Evolutionary conservation across 2,113 vertebrate species (phyloP).

Genomic region (Chionodraco myersi): DNA sequence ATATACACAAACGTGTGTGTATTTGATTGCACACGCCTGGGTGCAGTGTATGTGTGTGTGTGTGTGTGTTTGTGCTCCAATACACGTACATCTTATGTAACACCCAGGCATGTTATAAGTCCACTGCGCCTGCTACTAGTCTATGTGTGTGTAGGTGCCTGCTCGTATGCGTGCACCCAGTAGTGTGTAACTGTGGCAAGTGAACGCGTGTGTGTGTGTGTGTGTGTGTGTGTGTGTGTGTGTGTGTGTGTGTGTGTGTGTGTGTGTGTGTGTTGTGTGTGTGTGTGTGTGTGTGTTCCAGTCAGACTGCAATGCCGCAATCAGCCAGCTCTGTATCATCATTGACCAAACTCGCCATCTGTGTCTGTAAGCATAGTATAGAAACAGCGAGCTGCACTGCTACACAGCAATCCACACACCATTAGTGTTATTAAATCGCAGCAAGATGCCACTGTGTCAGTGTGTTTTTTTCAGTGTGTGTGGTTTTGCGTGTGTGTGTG

Average conservation of each 20-base stretch:
- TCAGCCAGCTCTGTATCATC: conserved; percentile 62
- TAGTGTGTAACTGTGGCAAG: conserved; percentile 42
- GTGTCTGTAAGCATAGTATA: conserved; percentile 62
- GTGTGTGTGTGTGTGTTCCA: conserved; percentile 12
- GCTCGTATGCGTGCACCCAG: conserved; percentile 22
- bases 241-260: conserved; percentile 16
- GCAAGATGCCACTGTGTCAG: conserved; percentile 10
- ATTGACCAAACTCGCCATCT: conserved; percentile 71
- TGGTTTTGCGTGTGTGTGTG: not conserved
- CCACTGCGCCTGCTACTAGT: conserved; percentile 40
- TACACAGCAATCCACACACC: conserved; percentile 34
- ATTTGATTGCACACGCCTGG: not conserved
- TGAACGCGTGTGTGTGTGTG: conserved; percentile 14
- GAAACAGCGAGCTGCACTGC: conserved; percentile 49
- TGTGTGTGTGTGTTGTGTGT: conserved; percentile 10
- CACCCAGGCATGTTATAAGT: conserved; percentile 66
- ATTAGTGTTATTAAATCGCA: conserved; percentile 34
- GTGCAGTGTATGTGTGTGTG: not conserved
- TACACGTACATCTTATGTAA: conserved; percentile 76
- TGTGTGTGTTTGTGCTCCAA: conserved; percentile 13
- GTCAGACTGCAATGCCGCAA: conserved; percentile 59
- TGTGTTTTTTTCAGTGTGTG: not conserved
- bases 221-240: conserved; percentile 10
- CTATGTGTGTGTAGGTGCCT: conserved; percentile 46
- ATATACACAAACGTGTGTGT: not conserved